Base-by-base conservation (phyloP, 2,888 invertebrate species). In the Oconnorella tubifera region DNA sequence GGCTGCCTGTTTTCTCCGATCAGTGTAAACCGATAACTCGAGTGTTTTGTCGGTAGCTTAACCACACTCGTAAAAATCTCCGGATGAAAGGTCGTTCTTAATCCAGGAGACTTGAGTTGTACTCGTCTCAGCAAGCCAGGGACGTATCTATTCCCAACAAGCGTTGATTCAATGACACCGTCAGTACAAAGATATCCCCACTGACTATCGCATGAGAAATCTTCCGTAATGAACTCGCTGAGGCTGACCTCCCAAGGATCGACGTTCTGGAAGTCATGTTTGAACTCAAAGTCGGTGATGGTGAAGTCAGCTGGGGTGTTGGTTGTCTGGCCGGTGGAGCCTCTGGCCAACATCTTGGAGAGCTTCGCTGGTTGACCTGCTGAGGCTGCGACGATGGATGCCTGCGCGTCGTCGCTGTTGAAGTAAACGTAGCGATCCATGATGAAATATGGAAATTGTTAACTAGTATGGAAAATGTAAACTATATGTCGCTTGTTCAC, bases 381-480 rank as follows among this genome's bases (percentile, higher is more conserved):
- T 27, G 53, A 51, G 6, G 53, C 53, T 6, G 53, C 53, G 23
- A 51, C 53, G 6, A 51, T 19, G 10, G 53, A 19, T 19, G 53
- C 53, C 53, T 51, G 53, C 14, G 53, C 53, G 25, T 51, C 53
- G 53, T 51, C 53, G 53, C 53, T 51, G 25, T 23, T 51, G 53
- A 51, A 51, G 53, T 51, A 51, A 6, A 51, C 53, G 25, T 51
- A 51, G 10, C 53, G 53, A 23, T 51, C 53, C 53, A 51, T 51
- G 40, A 14, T 40, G 40, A n/a, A n/a, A n/a, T n/a, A n/a, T n/a
- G n/a, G n/a, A n/a, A n/a, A n/a, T n/a, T n/a, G n/a, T n/a, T n/a
- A n/a, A n/a, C n/a, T n/a, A n/a, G n/a, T n/a, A n/a, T n/a, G n/a
- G n/a, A n/a, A n/a, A n/a, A n/a, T n/a, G n/a, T n/a, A n/a, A n/a